Percentiles rank a stretch among this genome's conserved stretches.
Conservation (phyloP, 2,888 invertebrate genomes). For the Axea sp. region DNA sequence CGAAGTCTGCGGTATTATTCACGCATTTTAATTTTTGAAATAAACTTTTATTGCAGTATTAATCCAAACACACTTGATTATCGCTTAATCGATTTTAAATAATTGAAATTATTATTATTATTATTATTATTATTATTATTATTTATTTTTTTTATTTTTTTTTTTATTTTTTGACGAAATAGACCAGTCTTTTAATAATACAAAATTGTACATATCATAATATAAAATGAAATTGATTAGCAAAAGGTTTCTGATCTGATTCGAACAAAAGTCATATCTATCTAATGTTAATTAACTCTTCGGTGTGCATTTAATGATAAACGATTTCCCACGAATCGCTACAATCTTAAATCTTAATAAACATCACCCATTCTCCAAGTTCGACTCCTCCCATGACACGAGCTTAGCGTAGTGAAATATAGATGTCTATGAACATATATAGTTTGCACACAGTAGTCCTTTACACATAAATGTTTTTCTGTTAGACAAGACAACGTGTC, state of each 20-base stretch:
- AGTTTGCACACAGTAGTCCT: conserved; percentile 61
- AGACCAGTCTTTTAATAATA: conserved; percentile 7
- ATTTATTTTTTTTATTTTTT: too few species aligned
- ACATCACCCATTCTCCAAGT: conserved; percentile 69
- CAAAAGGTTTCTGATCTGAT: conserved; percentile 9
- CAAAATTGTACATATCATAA: neutral
- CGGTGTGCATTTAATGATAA: conserved; percentile 50
- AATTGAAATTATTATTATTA: conserved; percentile 27
- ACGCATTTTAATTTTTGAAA: too few species aligned
- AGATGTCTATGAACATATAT: conserved; percentile 58
- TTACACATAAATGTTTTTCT: conserved; percentile 42
- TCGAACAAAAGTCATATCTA: too few species aligned
- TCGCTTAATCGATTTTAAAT: conserved; percentile 21
- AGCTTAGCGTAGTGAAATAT: conserved; percentile 65
- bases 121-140: too few species aligned
- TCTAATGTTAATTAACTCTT: conserved; percentile 37
- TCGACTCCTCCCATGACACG: conserved; percentile 65
- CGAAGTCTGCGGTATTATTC: too few species aligned
- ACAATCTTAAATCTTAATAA: conserved; percentile 71
- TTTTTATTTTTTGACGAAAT: too few species aligned
- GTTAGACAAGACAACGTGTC: conserved; percentile 51
- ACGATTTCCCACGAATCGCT: conserved; percentile 69
- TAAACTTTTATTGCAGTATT: conserved; percentile 16
- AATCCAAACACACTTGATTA: conserved; percentile 23
- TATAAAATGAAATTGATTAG: conserved; percentile 10